These are phyloP conservation scores for Drosophila watanabei DNA, from an alignment of 1,140 invertebrate species.

Conservation along the genomic window DNA sequence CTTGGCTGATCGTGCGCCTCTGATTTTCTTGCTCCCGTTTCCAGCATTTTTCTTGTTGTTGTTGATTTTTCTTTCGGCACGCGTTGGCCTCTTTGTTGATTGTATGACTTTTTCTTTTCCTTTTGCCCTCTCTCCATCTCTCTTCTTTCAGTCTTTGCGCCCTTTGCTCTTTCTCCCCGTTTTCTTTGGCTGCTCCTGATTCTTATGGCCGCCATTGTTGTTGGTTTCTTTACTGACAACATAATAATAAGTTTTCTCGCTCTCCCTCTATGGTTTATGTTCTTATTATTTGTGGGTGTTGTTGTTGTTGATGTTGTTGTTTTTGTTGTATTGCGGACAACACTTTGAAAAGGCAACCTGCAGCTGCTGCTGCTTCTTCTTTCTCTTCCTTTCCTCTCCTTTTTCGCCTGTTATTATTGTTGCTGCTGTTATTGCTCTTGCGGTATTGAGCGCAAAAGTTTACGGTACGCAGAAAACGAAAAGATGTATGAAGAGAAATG, in stretches of 20 bases:
- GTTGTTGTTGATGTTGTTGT: constrained; percentile 1
- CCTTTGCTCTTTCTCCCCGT: not conserved
- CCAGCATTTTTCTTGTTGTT: constrained; percentile 2
- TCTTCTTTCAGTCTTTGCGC: not conserved
- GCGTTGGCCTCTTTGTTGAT: constrained; percentile 47
- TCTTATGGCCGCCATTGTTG: constrained; percentile 48
- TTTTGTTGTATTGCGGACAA: constrained; percentile 49
- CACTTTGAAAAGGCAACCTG: constrained; percentile 77
- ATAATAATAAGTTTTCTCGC: constrained; percentile 80
- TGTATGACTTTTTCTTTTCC: constrained; percentile 6
- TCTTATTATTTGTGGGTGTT: constrained; percentile 19
- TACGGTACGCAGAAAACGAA: constrained; percentile 55
- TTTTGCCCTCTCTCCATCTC: not conserved
- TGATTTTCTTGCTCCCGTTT: too few species aligned
- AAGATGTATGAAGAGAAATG: constrained; percentile 1
- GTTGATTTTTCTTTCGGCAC: constrained; percentile 31
- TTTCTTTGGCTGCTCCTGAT: constrained; percentile 9
- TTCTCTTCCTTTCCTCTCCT: not conserved
- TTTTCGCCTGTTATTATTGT: constrained; percentile 31
- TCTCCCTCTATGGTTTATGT: constrained; percentile 26
- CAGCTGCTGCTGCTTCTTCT: constrained; percentile 47
- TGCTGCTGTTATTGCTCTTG: constrained; percentile 52
- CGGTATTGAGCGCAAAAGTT: constrained; percentile 82
- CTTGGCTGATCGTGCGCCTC: too few species aligned
- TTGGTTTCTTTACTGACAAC: constrained; percentile 76